phyloP scores from a whole-genome alignment of 2,888 invertebrate genomes.

The Tridacna gigas region DNA sequence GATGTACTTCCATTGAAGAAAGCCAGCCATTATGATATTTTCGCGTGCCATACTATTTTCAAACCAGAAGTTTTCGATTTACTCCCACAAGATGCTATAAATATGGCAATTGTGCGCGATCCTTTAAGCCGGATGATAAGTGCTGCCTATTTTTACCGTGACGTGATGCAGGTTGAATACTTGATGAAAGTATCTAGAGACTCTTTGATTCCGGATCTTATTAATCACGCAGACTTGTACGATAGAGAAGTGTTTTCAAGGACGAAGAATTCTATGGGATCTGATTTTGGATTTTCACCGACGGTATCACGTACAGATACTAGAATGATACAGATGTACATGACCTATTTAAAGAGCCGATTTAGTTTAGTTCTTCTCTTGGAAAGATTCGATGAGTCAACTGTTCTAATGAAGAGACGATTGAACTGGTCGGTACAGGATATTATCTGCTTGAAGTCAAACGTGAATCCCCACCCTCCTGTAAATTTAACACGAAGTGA shows the following conservation, averaged over 20 bases:
- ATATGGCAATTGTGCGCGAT: constrained; percentile 64
- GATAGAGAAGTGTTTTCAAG: constrained; percentile 41
- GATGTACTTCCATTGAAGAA: not conserved
- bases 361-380: constrained; percentile 42
- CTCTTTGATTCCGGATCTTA: constrained; percentile 38
- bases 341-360: constrained; percentile 21
- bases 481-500: constrained; percentile 15
- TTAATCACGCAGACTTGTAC: constrained; percentile 39
- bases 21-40: constrained; percentile 45
- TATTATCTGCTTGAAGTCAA: constrained; percentile 42
- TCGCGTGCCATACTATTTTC: constrained; percentile 63
- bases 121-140: constrained; percentile 60
- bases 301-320: not conserved
- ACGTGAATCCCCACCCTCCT: constrained; percentile 28
- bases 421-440: constrained; percentile 43
- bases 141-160: constrained; percentile 51
- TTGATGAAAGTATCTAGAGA: constrained; percentile 32
- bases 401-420: constrained; percentile 43
- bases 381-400: constrained; percentile 49
- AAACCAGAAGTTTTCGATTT: constrained; percentile 38
- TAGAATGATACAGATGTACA: not conserved
- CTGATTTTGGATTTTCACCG: constrained; percentile 53
- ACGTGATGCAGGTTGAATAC: constrained; percentile 22
- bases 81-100: constrained; percentile 55
- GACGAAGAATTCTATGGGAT: constrained; percentile 54